Conservation (phyloP, 1,140 invertebrate genomes). For the Trichonephila clavipes region DNA sequence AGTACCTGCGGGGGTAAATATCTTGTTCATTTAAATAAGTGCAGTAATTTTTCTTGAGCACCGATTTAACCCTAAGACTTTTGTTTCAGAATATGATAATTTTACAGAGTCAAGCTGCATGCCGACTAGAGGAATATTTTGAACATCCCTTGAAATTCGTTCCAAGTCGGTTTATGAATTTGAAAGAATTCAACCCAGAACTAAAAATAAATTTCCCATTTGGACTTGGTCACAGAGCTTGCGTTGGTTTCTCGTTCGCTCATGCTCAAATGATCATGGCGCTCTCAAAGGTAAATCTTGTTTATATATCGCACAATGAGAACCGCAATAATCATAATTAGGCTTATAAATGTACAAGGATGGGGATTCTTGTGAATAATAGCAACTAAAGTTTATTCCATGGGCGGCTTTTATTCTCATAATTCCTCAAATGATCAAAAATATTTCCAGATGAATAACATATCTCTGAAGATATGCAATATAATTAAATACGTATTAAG, state of each 20-base stretch:
- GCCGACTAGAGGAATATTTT: not conserved
- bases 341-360: too few relatives aligned
- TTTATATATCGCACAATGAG: too few relatives aligned
- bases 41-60: not conserved
- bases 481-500: too few relatives aligned
- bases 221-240: not conserved
- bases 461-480: too few relatives aligned
- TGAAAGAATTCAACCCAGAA: too few relatives aligned
- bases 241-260: not conserved
- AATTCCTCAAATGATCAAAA: too few relatives aligned
- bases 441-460: too few relatives aligned
- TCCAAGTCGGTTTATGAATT: not conserved
- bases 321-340: too few relatives aligned
- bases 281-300: not conserved
- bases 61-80: not conserved
- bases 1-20: not conserved
- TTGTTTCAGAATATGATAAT: not conserved
- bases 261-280: not conserved
- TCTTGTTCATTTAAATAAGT: not conserved
- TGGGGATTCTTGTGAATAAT: too few relatives aligned
- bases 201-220: not conserved
- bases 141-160: not conserved
- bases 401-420: too few relatives aligned
- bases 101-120: not conserved
- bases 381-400: too few relatives aligned